A percentile compares a stretch with the other conserved stretches of the same genome.
Evolutionary conservation across 2,113 vertebrate species (phyloP).

Genomic region (Takifugu bimaculatus): DNA sequence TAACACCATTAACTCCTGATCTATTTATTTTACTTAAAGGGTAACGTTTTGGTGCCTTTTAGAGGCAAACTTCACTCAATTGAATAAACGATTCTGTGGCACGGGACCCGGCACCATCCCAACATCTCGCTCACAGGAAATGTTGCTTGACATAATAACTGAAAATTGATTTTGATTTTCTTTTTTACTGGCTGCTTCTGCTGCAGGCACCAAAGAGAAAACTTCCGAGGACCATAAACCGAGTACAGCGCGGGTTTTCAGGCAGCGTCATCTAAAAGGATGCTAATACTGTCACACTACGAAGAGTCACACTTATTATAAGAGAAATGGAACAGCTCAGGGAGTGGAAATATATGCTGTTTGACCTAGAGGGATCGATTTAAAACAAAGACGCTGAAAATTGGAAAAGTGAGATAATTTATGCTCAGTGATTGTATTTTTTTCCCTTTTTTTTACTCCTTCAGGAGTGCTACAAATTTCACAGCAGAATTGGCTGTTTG

Average conservation of each 20-base stretch:
- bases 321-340: not conserved
- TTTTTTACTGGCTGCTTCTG: constrained; percentile 13
- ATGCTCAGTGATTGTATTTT: too few relatives aligned
- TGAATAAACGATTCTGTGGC: constrained; percentile 4
- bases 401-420: too few relatives aligned
- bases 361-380: too few relatives aligned
- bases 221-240: not conserved
- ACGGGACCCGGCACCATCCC: constrained; percentile 8
- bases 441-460: too few relatives aligned
- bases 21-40: constrained; percentile 5
- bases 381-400: too few relatives aligned
- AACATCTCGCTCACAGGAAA: constrained; percentile 2
- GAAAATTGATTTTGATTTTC: constrained; percentile 11
- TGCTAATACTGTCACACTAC: not conserved
- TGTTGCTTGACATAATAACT: constrained; percentile 10
- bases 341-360: not conserved
- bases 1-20: constrained; percentile 35
- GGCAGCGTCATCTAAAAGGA: not conserved
- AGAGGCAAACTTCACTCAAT: not conserved
- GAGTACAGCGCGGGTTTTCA: constrained; percentile 2
- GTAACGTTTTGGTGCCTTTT: constrained; percentile 1
- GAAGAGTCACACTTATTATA: not conserved
- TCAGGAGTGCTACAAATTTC: too few relatives aligned
- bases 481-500: too few relatives aligned
- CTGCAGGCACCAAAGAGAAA: constrained; percentile 1